A percentile compares a stretch with the other conserved stretches of the same genome.
Conservation (phyloP, 2,113 vertebrate genomes). For the Pedionomus torquatus region DNA sequence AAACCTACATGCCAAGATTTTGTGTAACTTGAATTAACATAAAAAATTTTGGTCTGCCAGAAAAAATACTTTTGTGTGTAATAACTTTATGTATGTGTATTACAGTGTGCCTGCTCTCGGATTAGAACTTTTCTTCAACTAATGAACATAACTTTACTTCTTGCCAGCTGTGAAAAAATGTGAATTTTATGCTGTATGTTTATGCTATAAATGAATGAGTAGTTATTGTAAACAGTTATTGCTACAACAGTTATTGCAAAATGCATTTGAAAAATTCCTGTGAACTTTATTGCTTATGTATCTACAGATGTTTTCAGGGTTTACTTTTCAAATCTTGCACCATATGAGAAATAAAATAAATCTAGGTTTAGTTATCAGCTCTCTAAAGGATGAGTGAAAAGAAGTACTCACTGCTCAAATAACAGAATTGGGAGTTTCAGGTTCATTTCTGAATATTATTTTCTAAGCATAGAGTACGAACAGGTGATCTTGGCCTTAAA, state of each 20-base stretch:
- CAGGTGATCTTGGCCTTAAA: neutral
- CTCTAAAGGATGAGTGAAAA: neutral
- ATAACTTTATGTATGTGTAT: neutral
- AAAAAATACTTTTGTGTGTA: neutral
- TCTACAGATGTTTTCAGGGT: neutral
- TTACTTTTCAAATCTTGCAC: neutral
- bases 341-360: neutral
- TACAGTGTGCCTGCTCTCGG: neutral
- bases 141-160: neutral
- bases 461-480: neutral
- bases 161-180: neutral
- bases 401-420: neutral
- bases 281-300: neutral
- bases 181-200: neutral
- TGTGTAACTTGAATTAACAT: neutral
- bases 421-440: neutral
- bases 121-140: neutral
- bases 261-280: neutral
- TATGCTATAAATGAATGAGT: neutral
- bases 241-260: neutral
- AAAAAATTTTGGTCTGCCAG: neutral
- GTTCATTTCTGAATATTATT: neutral
- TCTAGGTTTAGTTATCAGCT: neutral
- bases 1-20: neutral
- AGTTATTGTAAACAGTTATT: neutral